Evolutionary conservation across 2,888 invertebrate species (phyloP).

Genomic region (Antheraea assamensis): DNA sequence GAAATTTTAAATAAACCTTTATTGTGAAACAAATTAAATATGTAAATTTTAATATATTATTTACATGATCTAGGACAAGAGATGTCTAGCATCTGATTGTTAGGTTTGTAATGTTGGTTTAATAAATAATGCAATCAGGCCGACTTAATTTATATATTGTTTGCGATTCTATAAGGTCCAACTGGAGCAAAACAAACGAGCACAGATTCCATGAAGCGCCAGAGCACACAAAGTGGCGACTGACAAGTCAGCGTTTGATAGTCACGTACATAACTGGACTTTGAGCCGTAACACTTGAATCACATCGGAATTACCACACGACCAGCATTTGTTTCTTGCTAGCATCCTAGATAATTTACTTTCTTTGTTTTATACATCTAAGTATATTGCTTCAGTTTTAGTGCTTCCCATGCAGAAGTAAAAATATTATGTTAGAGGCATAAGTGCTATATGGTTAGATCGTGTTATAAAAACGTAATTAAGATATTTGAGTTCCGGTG

Average conservation of each 20-base stretch:
- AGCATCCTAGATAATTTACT: neutral
- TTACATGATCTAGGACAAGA: neutral
- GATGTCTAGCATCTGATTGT: neutral
- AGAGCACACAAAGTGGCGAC: conserved; percentile 25
- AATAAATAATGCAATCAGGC: neutral
- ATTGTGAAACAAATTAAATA: neutral
- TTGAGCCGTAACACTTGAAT: conserved; percentile 25
- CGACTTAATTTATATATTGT: neutral
- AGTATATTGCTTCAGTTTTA: neutral
- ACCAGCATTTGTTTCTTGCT: neutral
- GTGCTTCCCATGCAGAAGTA: neutral
- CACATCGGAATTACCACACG: conserved; percentile 8
- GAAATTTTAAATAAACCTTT: neutral
- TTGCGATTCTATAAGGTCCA: neutral
- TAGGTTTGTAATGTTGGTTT: neutral
- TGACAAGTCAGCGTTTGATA: conserved; percentile 33
- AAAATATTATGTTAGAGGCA: neutral
- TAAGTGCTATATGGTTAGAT: neutral
- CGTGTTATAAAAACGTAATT: neutral
- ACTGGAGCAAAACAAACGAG: conserved; percentile 18
- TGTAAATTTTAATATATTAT: neutral
- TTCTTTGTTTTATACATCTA: neutral
- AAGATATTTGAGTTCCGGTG: conserved; percentile 9
- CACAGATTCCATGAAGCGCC: conserved; percentile 31
- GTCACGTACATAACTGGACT: conserved; percentile 36